Percentiles rank a stretch among this genome's conserved stretches.
Evolutionary conservation across 2,797 vertebrate species (phyloP).

Genomic region (Sarcoramphus papa): DNA sequence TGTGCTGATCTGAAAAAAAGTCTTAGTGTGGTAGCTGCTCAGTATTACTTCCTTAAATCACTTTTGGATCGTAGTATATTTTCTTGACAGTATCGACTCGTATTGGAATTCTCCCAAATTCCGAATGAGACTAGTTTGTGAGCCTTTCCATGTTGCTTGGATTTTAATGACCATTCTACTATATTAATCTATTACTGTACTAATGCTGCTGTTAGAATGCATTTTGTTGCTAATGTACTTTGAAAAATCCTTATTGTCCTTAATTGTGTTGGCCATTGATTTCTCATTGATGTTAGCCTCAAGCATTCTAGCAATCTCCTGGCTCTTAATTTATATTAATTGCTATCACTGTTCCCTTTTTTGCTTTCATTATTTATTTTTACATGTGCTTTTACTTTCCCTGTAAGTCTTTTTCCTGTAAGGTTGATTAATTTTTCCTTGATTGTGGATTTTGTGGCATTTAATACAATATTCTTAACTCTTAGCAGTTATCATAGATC

Average conservation of each 20-base stretch:
- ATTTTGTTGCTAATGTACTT: slow-evolving; percentile 50
- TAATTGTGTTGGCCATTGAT: slow-evolving; percentile 53
- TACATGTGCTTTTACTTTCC: not conserved
- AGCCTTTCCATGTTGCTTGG: not conserved
- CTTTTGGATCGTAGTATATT: not conserved
- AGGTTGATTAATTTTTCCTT: slow-evolving; percentile 3
- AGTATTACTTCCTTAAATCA: slow-evolving; percentile 5
- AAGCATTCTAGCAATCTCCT: slow-evolving; percentile 5
- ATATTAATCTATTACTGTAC: slow-evolving; percentile 20
- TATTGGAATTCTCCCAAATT: slow-evolving; percentile 12
- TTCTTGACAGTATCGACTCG: not conserved
- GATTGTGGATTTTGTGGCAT: not conserved
- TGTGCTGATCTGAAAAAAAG: not conserved
- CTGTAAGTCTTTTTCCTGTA: not conserved
- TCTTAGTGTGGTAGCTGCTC: not conserved
- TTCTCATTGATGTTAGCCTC: slow-evolving; percentile 24
- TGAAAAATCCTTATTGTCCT: slow-evolving; percentile 53
- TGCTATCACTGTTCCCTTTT: not conserved
- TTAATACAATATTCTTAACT: not conserved
- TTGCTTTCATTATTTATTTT: slow-evolving; percentile 16
- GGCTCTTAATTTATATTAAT: slow-evolving; percentile 52
- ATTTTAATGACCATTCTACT: not conserved
- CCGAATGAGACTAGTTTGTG: not conserved
- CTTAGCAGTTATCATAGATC: not conserved
- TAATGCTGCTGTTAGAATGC: slow-evolving; percentile 23